phyloP scores from a whole-genome alignment of 2,888 invertebrate genomes.

The Dryadula phaetusa region DNA sequence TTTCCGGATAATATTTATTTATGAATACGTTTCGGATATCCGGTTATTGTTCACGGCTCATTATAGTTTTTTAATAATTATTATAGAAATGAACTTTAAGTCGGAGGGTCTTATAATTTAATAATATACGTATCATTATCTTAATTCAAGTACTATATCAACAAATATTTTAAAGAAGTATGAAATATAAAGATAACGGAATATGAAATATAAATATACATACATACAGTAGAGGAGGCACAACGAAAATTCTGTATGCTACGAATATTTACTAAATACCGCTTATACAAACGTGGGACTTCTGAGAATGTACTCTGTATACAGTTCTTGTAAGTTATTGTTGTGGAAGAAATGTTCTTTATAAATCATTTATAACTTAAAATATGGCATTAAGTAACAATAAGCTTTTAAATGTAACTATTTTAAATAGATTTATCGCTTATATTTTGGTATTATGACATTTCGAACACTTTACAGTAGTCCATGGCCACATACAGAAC shows the following conservation, averaged over 20 bases:
- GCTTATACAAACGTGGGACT: constrained; percentile 2
- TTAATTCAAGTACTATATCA: too few species aligned
- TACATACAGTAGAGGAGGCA: neutral
- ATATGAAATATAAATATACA: too few species aligned
- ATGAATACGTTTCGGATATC: constrained; percentile 15
- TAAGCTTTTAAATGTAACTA: neutral
- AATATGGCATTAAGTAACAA: too few species aligned
- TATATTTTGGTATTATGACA: too few species aligned
- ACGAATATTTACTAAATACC: constrained; percentile 1
- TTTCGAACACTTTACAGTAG: too few species aligned
- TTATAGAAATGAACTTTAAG: neutral
- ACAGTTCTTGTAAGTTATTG: neutral
- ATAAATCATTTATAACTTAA: neutral
- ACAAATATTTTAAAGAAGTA: too few species aligned
- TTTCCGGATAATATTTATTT: constrained; percentile 10
- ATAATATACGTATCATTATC: neutral
- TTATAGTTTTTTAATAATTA: neutral
- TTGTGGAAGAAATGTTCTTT: neutral
- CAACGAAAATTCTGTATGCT: neutral
- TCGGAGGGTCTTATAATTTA: neutral
- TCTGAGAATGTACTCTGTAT: neutral
- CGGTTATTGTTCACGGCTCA: neutral
- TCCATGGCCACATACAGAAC: too few species aligned
- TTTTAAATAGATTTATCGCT: neutral
- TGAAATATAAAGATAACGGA: neutral